phyloP scores from a whole-genome alignment of 2,888 invertebrate species.

The Habrosyne pyritoides region DNA sequence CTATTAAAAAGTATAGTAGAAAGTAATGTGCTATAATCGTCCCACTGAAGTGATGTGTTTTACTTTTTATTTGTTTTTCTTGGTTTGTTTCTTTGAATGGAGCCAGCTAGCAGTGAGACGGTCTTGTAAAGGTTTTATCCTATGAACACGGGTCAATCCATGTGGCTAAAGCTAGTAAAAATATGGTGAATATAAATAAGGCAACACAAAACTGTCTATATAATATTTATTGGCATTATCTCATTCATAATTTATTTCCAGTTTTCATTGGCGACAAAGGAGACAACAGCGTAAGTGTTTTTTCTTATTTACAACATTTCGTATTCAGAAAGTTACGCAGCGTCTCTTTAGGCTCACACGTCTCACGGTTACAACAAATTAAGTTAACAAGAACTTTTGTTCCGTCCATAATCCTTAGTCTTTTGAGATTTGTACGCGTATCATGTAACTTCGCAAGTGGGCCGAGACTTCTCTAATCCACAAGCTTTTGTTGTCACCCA shows the following conservation, averaged over 20 bases:
- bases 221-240: slow-evolving; percentile 6
- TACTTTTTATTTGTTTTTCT: no score
- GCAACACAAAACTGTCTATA: neutral
- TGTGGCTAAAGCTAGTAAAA: slow-evolving; percentile 8
- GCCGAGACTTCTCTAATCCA: neutral
- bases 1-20: no score
- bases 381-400: slow-evolving; percentile 6
- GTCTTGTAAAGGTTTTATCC: no score
- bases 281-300: slow-evolving; percentile 59
- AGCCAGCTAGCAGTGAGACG: no score
- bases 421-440: slow-evolving; percentile 8
- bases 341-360: slow-evolving; percentile 2
- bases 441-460: neutral
- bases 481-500: slow-evolving; percentile 1
- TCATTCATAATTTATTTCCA: slow-evolving; percentile 35
- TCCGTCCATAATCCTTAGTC: slow-evolving; percentile 4
- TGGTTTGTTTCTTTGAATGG: no score
- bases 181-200: no score
- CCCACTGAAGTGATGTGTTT: no score
- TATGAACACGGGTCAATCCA: no score
- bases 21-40: no score
- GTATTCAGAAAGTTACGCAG: neutral
- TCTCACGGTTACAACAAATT: slow-evolving; percentile 5
- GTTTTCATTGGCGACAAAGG: slow-evolving; percentile 63
- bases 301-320: slow-evolving; percentile 8